Conservation (phyloP, 2,113 vertebrate genomes). For the Dromiciops gliroides region DNA sequence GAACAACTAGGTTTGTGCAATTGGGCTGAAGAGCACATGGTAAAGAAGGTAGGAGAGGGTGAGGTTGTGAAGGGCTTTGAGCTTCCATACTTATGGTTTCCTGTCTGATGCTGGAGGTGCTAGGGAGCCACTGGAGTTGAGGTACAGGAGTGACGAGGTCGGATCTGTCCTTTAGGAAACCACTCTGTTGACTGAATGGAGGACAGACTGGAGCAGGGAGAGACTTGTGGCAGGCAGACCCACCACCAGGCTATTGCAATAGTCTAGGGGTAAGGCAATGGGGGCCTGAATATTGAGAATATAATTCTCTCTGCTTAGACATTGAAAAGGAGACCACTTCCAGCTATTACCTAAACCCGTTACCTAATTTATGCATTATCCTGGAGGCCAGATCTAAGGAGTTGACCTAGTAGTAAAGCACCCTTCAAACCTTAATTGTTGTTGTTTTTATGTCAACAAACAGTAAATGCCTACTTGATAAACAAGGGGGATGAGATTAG, state of each 20-base stretch:
- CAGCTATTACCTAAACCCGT: not conserved
- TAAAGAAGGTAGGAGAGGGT: not conserved
- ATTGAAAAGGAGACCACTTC: not conserved
- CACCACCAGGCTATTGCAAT: not conserved
- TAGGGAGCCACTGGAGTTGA: not conserved
- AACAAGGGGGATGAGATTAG: not conserved
- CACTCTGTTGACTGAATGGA: not conserved
- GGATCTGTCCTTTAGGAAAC: not conserved
- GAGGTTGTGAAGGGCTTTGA: not conserved
- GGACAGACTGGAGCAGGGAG: not conserved
- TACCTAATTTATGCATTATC: not conserved
- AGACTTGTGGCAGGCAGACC: not conserved
- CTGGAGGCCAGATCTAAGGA: not conserved
- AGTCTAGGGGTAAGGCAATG: not conserved
- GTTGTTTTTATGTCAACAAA: not conserved
- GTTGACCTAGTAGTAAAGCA: not conserved
- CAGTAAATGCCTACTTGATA: not conserved
- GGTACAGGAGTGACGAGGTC: not conserved
- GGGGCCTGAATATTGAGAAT: too few relatives aligned
- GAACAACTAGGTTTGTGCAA: not conserved
- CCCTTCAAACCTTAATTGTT: not conserved
- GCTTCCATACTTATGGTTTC: not conserved
- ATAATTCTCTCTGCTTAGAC: not conserved
- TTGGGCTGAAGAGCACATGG: not conserved
- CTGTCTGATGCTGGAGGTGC: not conserved